Base-by-base conservation (phyloP, 2,888 invertebrate species). In the Xanthorhoe spadicearia region DNA sequence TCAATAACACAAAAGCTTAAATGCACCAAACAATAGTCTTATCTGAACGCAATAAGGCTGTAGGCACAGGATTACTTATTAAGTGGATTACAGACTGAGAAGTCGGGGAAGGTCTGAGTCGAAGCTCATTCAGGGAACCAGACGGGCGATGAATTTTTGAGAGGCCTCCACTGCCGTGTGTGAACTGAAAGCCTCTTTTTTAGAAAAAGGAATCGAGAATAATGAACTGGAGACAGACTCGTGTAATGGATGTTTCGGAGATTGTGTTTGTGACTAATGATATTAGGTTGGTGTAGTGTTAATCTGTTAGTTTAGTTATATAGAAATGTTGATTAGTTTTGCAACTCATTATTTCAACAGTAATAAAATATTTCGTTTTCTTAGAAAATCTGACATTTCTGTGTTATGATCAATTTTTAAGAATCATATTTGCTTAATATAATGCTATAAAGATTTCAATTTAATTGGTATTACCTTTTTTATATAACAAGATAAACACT, bases 101-200 rank as follows among this genome's bases (percentile, higher is more conserved):
- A 83, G 82, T 79, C 82, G 75, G 78, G 68, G 74, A 72, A 77
- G 81, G 80, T 81, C 83, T 78, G 81, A 80, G 81, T 83, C 75
- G 81, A 83, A 85, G 82, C 84, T 78, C 87, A 89, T 90, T 86
- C 89, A 78, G 78, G 80, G 77, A 75, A 77, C 85, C 88, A 90
- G 92, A 92, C 92, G 89, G 89, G 86, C 90, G 91, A 90, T 92
- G 92, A 92, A 92, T 92, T 91, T 92, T 92, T 92, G 90, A 92
- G 91, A 86, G 91, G 89, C 82, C 89, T 88, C 79, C 83, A 84
- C 86, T 86, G 74, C 64, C 38, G 84, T 85, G 84, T 86, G 83
- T 84, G 84, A 83, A 82, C 83, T 87, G 86, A 84, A 85, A 86
- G 87, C 82, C 78, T 86, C 85, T 83, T 82, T n/a, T 86, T 83